phyloP scores from a whole-genome alignment of 2,888 invertebrate genomes.

The Helicoverpa assulta region DNA sequence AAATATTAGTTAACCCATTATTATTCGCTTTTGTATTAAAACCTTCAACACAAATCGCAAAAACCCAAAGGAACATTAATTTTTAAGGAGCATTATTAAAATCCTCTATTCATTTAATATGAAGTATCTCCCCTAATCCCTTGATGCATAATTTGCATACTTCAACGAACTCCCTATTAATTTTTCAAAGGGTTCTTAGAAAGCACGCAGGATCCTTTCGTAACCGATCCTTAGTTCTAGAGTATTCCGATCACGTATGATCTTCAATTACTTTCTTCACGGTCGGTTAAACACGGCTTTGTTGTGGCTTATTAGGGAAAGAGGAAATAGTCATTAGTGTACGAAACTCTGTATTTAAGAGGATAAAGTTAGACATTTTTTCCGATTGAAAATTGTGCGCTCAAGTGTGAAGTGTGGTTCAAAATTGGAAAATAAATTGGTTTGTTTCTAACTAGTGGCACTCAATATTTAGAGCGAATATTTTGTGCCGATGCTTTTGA shows the following conservation, averaged over 20 bases:
- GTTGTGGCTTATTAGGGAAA: conserved; percentile 65
- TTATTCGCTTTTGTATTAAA: background rate
- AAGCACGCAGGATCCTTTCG: conserved; percentile 36
- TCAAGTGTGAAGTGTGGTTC: conserved; percentile 16
- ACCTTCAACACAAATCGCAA: background rate
- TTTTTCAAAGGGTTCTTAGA: conserved; percentile 46
- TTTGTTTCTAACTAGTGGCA: conserved; percentile 29
- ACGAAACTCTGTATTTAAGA: conserved; percentile 34
- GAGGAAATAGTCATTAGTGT: conserved; percentile 60
- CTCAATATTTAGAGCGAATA: conserved; percentile 7
- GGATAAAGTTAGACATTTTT: conserved; percentile 28
- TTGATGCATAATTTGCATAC: conserved; percentile 46
- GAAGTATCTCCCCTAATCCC: conserved; percentile 13
- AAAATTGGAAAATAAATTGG: conserved; percentile 43
- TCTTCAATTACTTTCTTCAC: conserved; percentile 77
- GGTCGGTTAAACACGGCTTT: conserved; percentile 70
- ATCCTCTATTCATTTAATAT: conserved; percentile 24
- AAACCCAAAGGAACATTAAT: background rate
- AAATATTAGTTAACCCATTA: too few relatives aligned
- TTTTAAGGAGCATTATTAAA: background rate
- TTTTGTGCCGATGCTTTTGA: conserved; percentile 18
- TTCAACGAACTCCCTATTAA: conserved; percentile 20
- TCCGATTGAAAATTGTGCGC: conserved; percentile 33
- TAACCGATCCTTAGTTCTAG: conserved; percentile 42
- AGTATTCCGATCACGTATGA: conserved; percentile 73